Evolutionary conservation across 2,113 vertebrate species (phyloP).

Genomic region (Hemichromis elongatus): DNA sequence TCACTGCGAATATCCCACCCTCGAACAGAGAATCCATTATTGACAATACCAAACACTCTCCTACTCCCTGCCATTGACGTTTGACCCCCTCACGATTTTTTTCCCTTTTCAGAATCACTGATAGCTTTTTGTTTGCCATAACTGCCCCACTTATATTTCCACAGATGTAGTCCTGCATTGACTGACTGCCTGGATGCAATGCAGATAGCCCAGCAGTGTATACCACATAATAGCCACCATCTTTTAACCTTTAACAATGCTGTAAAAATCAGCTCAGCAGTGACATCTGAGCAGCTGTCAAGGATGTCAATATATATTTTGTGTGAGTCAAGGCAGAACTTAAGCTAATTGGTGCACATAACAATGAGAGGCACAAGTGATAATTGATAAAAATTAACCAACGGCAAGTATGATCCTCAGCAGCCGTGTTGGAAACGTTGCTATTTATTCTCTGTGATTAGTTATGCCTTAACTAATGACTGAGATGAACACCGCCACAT

Average conservation of each 20-base stretch:
- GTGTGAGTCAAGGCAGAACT: neutral
- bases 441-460: constrained; percentile 1
- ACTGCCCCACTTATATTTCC: constrained; percentile 68
- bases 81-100: constrained; percentile 63
- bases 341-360: constrained; percentile 13
- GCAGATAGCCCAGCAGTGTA: constrained; percentile 27
- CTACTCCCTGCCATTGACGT: constrained; percentile 67
- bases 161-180: constrained; percentile 44
- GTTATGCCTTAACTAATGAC: constrained; percentile 41
- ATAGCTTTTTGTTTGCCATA: constrained; percentile 74
- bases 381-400: constrained; percentile 49
- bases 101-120: constrained; percentile 65
- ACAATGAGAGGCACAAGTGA: constrained; percentile 25
- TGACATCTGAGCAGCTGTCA: constrained; percentile 26
- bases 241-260: constrained; percentile 29
- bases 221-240: constrained; percentile 36
- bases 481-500: constrained; percentile 29
- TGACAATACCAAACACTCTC: constrained; percentile 63
- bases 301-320: constrained; percentile 41
- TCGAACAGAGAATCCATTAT: constrained; percentile 62
- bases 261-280: constrained; percentile 17
- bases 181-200: constrained; percentile 52
- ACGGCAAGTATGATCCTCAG: neutral
- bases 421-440: neutral
- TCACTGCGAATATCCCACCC: constrained; percentile 30